These are phyloP conservation scores for Amblyornis subalaris DNA, from an alignment of 2,113 vertebrate genomes.

Conservation along the genomic window DNA sequence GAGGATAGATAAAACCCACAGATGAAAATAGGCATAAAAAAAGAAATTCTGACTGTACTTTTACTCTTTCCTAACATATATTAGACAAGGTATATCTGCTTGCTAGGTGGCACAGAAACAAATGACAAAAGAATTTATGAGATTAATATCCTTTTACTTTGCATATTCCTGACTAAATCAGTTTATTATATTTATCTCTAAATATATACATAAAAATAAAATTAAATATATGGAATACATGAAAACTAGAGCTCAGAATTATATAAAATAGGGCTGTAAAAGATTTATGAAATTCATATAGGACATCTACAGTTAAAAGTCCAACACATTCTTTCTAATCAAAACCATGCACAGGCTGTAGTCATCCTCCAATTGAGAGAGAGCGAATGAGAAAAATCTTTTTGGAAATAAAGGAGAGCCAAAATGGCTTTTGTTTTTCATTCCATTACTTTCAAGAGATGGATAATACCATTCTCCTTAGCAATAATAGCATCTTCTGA, in stretches of 20 bases:
- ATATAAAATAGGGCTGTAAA: neutral
- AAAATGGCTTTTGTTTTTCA: neutral
- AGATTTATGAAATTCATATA: neutral
- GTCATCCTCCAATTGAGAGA: neutral
- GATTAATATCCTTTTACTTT: neutral
- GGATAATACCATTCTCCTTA: neutral
- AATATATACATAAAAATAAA: neutral
- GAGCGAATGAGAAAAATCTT: neutral
- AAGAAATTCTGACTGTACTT: neutral
- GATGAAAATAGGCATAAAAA: neutral
- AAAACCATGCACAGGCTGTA: neutral
- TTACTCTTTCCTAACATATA: neutral
- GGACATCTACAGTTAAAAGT: neutral
- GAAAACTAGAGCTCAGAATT: neutral
- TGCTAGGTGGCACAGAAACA: neutral
- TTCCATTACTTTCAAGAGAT: neutral
- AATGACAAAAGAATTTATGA: neutral
- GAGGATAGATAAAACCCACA: fast-evolving
- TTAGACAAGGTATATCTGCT: neutral
- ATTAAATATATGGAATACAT: neutral
- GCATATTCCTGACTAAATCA: neutral
- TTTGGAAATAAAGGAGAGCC: neutral
- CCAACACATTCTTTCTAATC: neutral
- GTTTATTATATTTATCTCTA: neutral
- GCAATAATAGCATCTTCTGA: neutral